Conservation (phyloP, 1,140 invertebrate species). For the Xylocopa sonorina region DNA sequence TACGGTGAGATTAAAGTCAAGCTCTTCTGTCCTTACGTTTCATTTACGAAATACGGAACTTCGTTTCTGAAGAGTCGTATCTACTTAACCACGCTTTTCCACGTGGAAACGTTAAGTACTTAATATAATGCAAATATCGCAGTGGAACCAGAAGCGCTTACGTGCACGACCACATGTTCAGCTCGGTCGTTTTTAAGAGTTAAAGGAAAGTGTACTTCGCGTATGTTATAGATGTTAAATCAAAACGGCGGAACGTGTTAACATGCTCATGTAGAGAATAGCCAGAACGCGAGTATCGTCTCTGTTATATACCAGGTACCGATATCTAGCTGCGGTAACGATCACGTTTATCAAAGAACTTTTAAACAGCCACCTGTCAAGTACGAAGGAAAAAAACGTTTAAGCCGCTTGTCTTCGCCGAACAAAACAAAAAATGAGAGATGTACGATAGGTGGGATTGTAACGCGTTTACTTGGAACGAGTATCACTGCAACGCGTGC, state of each 20-base stretch:
- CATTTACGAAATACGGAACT: neutral
- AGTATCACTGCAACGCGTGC: constrained; percentile 1
- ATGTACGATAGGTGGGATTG: neutral
- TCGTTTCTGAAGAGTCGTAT: constrained; percentile 13
- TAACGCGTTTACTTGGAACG: no score
- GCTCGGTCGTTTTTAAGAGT: constrained; percentile 17
- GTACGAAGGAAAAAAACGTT: neutral
- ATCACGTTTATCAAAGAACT: constrained; percentile 3
- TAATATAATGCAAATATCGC: neutral
- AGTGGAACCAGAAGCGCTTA: constrained; percentile 19
- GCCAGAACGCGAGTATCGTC: constrained; percentile 25
- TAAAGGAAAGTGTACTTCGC: constrained; percentile 31
- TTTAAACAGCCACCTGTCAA: constrained; percentile 20
- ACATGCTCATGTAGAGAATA: constrained; percentile 40
- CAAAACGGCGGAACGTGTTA: constrained; percentile 17
- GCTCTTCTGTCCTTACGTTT: neutral
- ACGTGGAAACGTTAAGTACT: neutral
- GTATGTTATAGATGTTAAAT: constrained; percentile 31
- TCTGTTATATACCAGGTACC: constrained; percentile 37
- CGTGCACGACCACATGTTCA: constrained; percentile 1
- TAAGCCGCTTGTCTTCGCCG: neutral
- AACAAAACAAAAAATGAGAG: neutral
- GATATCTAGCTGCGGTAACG: constrained; percentile 28
- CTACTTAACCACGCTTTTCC: constrained; percentile 1
- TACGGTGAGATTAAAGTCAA: neutral